These are phyloP conservation scores for Neoseiulus cucumeris DNA, from an alignment of 1,140 invertebrate species.

Conservation along the genomic window DNA sequence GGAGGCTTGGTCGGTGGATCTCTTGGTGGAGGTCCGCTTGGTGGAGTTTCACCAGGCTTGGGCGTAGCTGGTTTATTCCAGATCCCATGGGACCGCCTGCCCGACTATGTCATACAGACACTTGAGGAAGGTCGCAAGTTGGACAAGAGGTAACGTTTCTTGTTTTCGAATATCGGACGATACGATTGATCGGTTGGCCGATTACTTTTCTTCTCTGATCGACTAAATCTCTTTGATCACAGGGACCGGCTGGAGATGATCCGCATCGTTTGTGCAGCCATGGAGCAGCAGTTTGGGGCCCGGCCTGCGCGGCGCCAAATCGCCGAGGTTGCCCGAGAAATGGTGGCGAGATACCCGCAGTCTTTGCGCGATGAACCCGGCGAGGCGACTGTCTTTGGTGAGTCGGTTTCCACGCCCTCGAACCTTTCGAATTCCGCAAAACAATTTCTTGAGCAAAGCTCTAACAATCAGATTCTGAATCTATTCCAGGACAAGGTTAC, in stretches of 20 bases:
- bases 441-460: background rate
- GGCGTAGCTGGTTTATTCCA: slow-evolving; percentile 5
- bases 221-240: too few relatives aligned
- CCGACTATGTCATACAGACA: slow-evolving; percentile 8
- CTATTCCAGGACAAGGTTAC: slow-evolving; percentile 10
- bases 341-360: slow-evolving; percentile 3
- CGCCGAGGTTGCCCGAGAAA: slow-evolving; percentile 9
- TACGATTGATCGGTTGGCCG: too few relatives aligned
- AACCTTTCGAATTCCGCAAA: background rate
- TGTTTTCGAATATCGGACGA: too few relatives aligned
- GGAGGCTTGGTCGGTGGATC: background rate
- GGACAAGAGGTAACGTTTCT: slow-evolving; percentile 5
- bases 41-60: slow-evolving; percentile 1
- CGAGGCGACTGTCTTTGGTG: slow-evolving; percentile 10
- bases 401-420: background rate
- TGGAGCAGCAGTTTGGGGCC: slow-evolving; percentile 7
- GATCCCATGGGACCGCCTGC: slow-evolving; percentile 10
- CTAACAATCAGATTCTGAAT: background rate
- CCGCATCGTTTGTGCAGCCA: slow-evolving; percentile 7
- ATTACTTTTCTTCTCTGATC: too few relatives aligned
- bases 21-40: background rate
- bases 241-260: slow-evolving; percentile 11
- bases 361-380: slow-evolving; percentile 11
- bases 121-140: slow-evolving; percentile 11
- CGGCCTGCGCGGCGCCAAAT: slow-evolving; percentile 7